phyloP scores from a whole-genome alignment of 2,888 invertebrate genomes.

The Heliconius hortense region DNA sequence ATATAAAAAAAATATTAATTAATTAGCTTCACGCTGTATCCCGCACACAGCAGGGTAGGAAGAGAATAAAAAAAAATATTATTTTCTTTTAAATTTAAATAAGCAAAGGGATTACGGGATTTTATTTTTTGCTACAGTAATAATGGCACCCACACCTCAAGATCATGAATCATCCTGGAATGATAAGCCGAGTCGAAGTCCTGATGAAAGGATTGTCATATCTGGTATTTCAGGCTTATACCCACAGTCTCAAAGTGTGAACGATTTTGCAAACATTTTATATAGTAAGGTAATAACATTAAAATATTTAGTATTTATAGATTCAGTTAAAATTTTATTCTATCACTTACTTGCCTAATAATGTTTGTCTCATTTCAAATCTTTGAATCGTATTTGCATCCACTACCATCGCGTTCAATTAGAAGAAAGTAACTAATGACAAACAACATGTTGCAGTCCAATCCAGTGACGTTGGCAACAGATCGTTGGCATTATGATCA shows the following conservation, averaged over 20 bases:
- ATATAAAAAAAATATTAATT: not conserved
- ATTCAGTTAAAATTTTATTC: too few relatives aligned
- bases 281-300: slow-evolving; percentile 45
- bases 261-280: slow-evolving; percentile 44
- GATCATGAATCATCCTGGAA: not conserved
- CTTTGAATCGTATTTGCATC: too few relatives aligned
- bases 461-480: slow-evolving; percentile 58
- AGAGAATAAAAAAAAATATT: not conserved
- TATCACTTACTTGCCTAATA: too few relatives aligned
- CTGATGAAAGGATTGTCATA: slow-evolving; percentile 44
- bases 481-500: slow-evolving; percentile 60
- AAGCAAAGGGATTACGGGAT: not conserved
- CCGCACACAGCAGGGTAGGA: too few relatives aligned
- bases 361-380: too few relatives aligned
- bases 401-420: too few relatives aligned
- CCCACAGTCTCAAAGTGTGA: slow-evolving; percentile 42
- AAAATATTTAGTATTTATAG: slow-evolving; percentile 55
- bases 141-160: slow-evolving; percentile 5
- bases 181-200: not conserved
- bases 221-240: slow-evolving; percentile 48
- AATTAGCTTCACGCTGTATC: too few relatives aligned
- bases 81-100: too few relatives aligned
- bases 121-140: not conserved
- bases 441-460: too few relatives aligned
- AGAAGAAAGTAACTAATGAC: too few relatives aligned